Evolutionary conservation across 2,888 invertebrate species (phyloP), one percentile per base, ranked within the genome.

Genomic region (Mesochorus sp.): DNA sequence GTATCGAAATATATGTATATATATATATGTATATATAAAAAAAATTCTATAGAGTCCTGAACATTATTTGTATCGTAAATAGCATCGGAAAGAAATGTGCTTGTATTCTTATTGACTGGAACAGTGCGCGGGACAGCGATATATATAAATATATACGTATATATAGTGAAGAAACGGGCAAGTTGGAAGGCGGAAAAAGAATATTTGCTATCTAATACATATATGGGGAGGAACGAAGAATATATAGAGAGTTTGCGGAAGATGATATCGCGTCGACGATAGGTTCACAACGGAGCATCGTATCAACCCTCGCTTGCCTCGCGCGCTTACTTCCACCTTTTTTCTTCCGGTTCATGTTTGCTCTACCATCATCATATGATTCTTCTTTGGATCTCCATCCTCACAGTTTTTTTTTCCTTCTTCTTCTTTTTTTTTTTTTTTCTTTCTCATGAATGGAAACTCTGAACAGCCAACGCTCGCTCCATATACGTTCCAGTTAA

Each of bases 241-340:
- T 53, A 31, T 61, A 17, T 28, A 42, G 44, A 39, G 57, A 68
- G 68, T 55, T 68, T 68, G 64, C 55, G 42, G 44, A 67, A 47
- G 53, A 67, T 67, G 55, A 64, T 64, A 73, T 66, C 73, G 64
- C 64, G 55, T 64, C 72, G 64, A 73, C 53, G 66, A 73, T 73
- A 66, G 64, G 51, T 39, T 61, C 39, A 61, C 61, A 39, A 73
- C 47, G 73, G 55, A 34, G 37, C 47, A 73, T 66, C 24, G 17
- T 47, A 34, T 37, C 55, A 49, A 66, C 47, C 73, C 55, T 64
- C 57, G 12, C 28, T 24, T 26, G 12, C 67, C 67, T 39, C 14
- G 26, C 34, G 31, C 51, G 17, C 67, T 39, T 47, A 14, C 12
- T 21, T 19, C 19, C 28, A 17, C 14, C 55, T 42, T 28, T 17